Conservation (phyloP, 2,797 vertebrate genomes). For the Poeciliopsis infans region DNA sequence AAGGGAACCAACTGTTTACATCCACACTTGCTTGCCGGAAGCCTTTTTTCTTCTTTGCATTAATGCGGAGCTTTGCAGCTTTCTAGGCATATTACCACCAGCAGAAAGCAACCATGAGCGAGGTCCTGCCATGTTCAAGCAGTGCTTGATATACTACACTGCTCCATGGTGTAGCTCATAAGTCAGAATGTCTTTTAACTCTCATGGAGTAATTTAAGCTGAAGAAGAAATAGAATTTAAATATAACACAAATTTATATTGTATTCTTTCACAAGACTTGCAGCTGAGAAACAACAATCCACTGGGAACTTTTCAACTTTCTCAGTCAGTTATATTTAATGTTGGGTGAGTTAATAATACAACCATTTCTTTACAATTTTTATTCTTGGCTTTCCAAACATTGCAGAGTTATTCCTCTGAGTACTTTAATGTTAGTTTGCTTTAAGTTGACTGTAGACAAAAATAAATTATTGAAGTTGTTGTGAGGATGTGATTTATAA, state of each 20-base stretch:
- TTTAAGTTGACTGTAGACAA: neutral
- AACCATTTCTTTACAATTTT: neutral
- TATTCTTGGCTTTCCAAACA: neutral
- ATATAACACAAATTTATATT: neutral
- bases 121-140: neutral
- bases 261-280: neutral
- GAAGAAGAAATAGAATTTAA: neutral
- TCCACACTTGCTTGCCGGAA: conserved; percentile 7
- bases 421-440: neutral
- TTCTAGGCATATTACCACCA: conserved; percentile 8
- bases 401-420: neutral
- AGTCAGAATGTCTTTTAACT: neutral
- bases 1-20: conserved; percentile 24
- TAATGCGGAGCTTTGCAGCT: conserved; percentile 9
- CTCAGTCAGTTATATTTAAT: neutral
- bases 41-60: neutral
- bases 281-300: neutral
- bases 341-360: neutral
- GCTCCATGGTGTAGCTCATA: neutral
- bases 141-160: neutral
- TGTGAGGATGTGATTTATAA: neutral
- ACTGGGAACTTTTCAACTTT: neutral
- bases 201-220: neutral
- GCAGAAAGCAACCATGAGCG: conserved; percentile 2
- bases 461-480: neutral